These are phyloP conservation scores for Sterrhoptilus dennistouni DNA, from an alignment of 2,113 vertebrate genomes.

Conservation along the genomic window DNA sequence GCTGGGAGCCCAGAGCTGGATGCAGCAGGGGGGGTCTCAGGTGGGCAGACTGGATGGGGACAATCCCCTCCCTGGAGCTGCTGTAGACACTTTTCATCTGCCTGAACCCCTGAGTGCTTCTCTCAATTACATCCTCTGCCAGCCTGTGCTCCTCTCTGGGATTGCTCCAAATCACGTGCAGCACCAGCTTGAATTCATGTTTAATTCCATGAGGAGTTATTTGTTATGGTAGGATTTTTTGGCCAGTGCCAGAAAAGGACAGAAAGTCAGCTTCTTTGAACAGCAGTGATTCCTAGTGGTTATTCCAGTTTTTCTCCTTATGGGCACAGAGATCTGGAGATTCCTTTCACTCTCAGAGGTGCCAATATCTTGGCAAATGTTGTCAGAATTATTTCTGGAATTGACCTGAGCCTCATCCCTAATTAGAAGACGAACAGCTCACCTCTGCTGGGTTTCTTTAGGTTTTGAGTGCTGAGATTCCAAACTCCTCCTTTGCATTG, in stretches of 20 bases:
- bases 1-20: not conserved
- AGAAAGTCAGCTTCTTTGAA: not conserved
- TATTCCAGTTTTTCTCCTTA: not conserved
- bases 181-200: not conserved
- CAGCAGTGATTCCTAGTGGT: not conserved
- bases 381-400: not conserved
- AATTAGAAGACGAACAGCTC: not conserved
- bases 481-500: not conserved
- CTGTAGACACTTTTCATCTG: not conserved
- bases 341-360: not conserved
- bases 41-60: not conserved
- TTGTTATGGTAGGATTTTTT: not conserved
- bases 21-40: not conserved
- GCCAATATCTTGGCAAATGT: not conserved
- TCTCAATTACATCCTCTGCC: not conserved
- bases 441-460: not conserved
- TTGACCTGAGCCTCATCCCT: not conserved
- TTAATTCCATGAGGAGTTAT: not conserved
- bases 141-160: not conserved
- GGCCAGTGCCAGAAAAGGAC: not conserved
- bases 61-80: not conserved
- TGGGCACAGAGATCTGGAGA: not conserved
- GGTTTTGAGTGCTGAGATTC: not conserved
- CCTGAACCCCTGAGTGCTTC: not conserved
- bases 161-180: not conserved